phyloP scores from a whole-genome alignment of 2,888 invertebrate species.

The Zeuzera pyrina region DNA sequence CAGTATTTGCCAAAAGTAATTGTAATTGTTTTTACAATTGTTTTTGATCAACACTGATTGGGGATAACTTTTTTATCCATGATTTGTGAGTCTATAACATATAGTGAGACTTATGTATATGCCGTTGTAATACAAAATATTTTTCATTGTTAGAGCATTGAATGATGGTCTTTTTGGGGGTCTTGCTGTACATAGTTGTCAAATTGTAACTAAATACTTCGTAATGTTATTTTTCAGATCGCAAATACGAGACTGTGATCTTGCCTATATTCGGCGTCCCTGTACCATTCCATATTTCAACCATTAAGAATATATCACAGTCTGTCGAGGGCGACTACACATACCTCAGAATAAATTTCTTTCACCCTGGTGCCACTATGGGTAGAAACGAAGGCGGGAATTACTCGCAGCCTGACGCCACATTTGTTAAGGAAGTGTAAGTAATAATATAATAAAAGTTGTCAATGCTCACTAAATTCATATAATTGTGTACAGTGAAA shows the following conservation, averaged over 20 bases:
- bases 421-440: conserved; percentile 98
- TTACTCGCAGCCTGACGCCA: conserved; percentile 96
- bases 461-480: conserved; percentile 3
- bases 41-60: too few relatives aligned
- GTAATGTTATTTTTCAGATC: conserved; percentile 75
- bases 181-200: too few relatives aligned
- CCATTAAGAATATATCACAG: conserved; percentile 98
- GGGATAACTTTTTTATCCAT: too few relatives aligned
- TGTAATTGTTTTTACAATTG: too few relatives aligned
- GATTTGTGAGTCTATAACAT: too few relatives aligned
- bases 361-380: conserved; percentile 98
- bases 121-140: too few relatives aligned
- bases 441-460: conserved; percentile 45
- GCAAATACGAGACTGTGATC: conserved; percentile 98
- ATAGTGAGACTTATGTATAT: too few relatives aligned
- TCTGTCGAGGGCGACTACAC: conserved; percentile 99
- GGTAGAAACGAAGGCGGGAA: conserved; percentile 92
- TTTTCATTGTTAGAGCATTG: too few relatives aligned
- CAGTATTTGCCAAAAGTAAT: too few relatives aligned
- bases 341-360: conserved; percentile 97
- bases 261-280: conserved; percentile 96
- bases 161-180: too few relatives aligned
- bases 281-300: conserved; percentile 98
- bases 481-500: too few relatives aligned
- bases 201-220: too few relatives aligned